Conservation (phyloP, 2,113 vertebrate genomes). For the Tragulus kanchil region DNA sequence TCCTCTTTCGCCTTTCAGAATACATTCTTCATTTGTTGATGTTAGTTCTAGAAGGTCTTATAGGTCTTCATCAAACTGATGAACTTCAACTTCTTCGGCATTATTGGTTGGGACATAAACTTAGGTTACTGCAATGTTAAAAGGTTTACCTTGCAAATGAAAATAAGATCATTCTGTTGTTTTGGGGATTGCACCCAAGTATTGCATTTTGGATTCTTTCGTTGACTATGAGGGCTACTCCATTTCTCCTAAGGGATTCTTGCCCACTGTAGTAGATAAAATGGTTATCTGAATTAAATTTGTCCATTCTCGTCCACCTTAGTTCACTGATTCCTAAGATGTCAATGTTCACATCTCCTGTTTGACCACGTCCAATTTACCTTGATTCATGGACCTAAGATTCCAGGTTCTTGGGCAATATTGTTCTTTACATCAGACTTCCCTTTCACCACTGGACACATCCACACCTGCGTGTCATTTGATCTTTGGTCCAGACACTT, state of each 20-base stretch:
- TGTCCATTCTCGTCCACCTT: background rate
- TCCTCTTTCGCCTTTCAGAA: background rate
- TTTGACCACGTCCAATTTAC: background rate
- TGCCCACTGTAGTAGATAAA: background rate
- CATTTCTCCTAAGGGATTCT: background rate
- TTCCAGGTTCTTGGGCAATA: background rate
- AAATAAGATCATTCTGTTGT: background rate
- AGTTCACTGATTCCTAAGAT: background rate
- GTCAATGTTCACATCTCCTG: background rate
- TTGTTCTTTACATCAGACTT: background rate
- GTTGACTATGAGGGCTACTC: background rate
- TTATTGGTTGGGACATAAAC: background rate
- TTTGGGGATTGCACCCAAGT: background rate
- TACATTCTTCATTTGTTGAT: background rate
- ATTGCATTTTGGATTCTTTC: background rate
- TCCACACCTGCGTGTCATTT: background rate
- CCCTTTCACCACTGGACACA: background rate
- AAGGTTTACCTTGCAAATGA: background rate
- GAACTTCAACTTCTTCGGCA: background rate
- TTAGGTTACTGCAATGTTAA: background rate
- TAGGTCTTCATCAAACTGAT: background rate
- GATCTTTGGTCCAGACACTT: background rate
- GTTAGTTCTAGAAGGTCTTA: background rate
- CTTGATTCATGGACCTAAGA: background rate
- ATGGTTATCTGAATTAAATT: background rate